A percentile compares a stretch with the other conserved stretches of the same genome.
Evolutionary conservation across 2,113 vertebrate genomes (phyloP).

Genomic region (Tachuris rubrigastra): DNA sequence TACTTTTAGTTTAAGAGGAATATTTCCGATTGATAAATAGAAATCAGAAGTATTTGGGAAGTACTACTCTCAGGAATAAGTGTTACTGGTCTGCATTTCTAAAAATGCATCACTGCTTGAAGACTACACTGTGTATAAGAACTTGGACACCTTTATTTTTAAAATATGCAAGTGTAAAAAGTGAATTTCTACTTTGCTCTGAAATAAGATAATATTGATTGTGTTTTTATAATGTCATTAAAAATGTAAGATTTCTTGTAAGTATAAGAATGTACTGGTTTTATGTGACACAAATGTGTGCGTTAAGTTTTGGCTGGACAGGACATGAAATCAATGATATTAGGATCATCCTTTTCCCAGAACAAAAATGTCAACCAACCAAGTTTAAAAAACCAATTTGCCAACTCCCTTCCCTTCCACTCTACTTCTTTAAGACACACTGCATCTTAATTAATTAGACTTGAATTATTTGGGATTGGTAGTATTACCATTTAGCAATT

Average conservation of each 20-base stretch:
- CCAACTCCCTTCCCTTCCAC: not conserved
- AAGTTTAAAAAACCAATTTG: not conserved
- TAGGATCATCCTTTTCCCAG: not conserved
- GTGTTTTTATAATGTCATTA: not conserved
- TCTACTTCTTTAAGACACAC: not conserved
- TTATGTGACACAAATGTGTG: not conserved
- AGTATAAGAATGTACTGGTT: not conserved
- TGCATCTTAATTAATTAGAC: not conserved
- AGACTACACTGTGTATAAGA: not conserved
- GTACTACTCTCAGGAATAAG: not conserved
- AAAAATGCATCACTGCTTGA: not conserved
- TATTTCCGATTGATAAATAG: not conserved
- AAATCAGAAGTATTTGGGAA: not conserved
- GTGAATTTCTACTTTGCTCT: not conserved
- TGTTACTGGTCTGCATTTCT: not conserved
- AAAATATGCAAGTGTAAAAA: not conserved
- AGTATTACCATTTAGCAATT: not conserved
- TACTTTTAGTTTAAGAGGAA: not conserved
- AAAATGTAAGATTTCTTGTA: not conserved
- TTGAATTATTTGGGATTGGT: not conserved
- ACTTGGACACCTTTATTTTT: not conserved
- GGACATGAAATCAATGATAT: not conserved
- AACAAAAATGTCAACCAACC: not conserved
- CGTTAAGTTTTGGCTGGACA: not conserved
- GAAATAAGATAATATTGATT: not conserved